These are phyloP conservation scores for Drosophila vallismaia DNA, from an alignment of 2,888 invertebrate genomes.

Conservation along the genomic window DNA sequence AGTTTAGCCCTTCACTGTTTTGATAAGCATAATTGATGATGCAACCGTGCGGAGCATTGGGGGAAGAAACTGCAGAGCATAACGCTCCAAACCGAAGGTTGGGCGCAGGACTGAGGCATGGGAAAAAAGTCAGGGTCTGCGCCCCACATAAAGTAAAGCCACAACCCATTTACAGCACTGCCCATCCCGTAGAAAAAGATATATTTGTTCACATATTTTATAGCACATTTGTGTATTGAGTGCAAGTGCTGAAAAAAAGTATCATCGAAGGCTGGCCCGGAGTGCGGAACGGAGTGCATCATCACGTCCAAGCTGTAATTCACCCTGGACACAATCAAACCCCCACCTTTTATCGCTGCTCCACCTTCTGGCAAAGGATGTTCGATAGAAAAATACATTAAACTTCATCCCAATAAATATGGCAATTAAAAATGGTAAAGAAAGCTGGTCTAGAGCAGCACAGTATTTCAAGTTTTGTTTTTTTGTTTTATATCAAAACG, in stretches of 20 bases:
- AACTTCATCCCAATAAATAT: not conserved
- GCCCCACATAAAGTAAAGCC: slow-evolving; percentile 69
- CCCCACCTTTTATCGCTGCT: slow-evolving; percentile 11
- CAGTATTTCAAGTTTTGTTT: too few relatives aligned
- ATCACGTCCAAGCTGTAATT: slow-evolving; percentile 56
- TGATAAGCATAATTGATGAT: slow-evolving; percentile 78
- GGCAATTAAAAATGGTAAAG: not conserved
- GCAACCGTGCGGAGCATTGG: slow-evolving; percentile 65
- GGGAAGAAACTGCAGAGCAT: slow-evolving; percentile 42
- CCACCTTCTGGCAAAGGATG: not conserved
- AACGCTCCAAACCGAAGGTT: slow-evolving; percentile 30
- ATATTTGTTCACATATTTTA: slow-evolving; percentile 77
- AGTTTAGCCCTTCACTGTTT: slow-evolving; percentile 69
- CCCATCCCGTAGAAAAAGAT: slow-evolving; percentile 38
- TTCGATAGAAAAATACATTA: not conserved
- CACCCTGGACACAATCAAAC: slow-evolving; percentile 26
- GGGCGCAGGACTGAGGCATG: slow-evolving; percentile 17
- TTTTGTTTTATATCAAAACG: too few relatives aligned
- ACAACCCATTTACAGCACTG: slow-evolving; percentile 69
- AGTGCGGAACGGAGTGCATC: slow-evolving; percentile 58
- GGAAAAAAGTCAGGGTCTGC: not conserved
- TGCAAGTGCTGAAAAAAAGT: slow-evolving; percentile 70
- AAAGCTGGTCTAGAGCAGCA: not conserved
- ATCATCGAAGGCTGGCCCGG: slow-evolving; percentile 62
- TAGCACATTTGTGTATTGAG: slow-evolving; percentile 78